Base-by-base conservation (phyloP, 2,888 invertebrate genomes). In the Axea sp. region DNA sequence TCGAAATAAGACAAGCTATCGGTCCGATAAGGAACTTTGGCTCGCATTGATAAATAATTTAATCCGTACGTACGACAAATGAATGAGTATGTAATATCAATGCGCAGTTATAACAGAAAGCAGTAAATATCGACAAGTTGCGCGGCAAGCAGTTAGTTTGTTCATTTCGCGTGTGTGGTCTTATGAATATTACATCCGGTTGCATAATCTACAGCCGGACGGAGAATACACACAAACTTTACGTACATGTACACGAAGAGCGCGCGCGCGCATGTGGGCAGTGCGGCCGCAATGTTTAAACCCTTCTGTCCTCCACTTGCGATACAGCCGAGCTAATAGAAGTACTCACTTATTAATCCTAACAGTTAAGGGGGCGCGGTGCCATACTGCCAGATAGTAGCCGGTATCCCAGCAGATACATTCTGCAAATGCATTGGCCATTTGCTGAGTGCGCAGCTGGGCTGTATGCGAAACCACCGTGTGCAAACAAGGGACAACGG, bases 51-150 rank as follows among this genome's bases (percentile, higher is more conserved):
- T 43, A 60, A 59, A 60, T 59, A 51, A 68, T 68, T 53, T 43
- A 68, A 59, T 68, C 43, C 12, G 68, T 14, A 28, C 28, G 49
- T 39, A 49, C 26, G 31, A 41, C 39, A 33, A 45, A 24, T 33
- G 51, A 64, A 64, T 62, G 37, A 47, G 59, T 49, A 59, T 41
- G 51, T 72, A 57, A 64, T 64, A 72, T 73, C 28, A 47, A 39
- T 12, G 30, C 37, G 14, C 59, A 45, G 59, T 65, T 49, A 82
- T 84, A 84, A 81, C 82, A 65, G 77, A 77, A 80, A 62, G 62
- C 67, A 62, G 60, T 60, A 67, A 73, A 73, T 60, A 68, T 73
- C 73, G 73, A 74, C 62, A 60, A 74, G 57, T 68, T 68, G 67
- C 57, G 51, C 55, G 57, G 59, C 65, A 31, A 45, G 59, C 65